Conservation (phyloP, 2,113 vertebrate genomes). For the Recurvirostra avosetta region DNA sequence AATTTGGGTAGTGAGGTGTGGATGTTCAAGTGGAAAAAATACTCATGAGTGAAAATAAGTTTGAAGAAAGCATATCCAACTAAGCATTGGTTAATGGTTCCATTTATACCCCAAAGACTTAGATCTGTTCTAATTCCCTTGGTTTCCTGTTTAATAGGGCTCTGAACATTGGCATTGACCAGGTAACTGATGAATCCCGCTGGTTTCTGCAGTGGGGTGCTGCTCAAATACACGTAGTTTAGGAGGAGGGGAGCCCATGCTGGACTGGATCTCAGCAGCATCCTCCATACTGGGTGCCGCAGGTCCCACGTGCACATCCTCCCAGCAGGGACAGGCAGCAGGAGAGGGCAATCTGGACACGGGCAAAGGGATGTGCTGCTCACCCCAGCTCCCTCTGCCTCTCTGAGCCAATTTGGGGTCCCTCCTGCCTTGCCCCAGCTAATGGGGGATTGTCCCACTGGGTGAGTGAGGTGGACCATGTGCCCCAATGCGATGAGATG, state of each 20-base stretch:
- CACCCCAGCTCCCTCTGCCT: background rate
- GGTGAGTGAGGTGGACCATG: rapidly evolving
- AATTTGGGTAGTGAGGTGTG: background rate
- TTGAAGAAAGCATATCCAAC: background rate
- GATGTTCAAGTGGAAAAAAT: background rate
- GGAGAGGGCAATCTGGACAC: background rate
- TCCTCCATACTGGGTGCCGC: rapidly evolving
- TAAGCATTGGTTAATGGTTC: background rate
- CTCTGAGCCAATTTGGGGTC: rapidly evolving
- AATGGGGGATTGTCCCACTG: rapidly evolving
- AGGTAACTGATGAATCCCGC: background rate
- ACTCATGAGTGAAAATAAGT: background rate
- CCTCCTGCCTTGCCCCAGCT: background rate
- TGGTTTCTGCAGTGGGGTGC: rapidly evolving
- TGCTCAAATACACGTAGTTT: background rate
- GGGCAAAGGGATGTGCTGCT: background rate
- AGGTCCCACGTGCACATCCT: rapidly evolving
- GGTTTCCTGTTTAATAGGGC: background rate
- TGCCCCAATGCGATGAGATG: rapidly evolving
- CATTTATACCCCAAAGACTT: background rate
- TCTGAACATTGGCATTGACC: rapidly evolving
- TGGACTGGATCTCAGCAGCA: background rate
- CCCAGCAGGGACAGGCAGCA: background rate
- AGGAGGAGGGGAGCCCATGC: background rate
- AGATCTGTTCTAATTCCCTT: background rate